Conservation (phyloP, 2,113 vertebrate species). For the Macquaria ambigua region DNA sequence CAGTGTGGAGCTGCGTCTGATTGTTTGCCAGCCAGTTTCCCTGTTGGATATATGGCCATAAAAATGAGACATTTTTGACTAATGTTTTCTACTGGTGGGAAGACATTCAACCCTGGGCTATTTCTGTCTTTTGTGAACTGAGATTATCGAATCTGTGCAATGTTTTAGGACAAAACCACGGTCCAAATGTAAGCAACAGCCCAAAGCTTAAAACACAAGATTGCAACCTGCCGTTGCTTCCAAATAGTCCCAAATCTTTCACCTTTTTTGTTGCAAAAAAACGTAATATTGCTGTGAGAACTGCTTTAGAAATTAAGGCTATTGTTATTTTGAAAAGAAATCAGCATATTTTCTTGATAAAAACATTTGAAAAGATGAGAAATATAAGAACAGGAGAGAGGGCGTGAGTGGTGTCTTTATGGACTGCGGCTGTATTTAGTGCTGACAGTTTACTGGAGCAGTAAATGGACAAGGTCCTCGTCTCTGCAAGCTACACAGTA, state of each 20-base stretch:
- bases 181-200: neutral
- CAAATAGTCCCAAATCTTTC: neutral
- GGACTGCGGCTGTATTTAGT: neutral
- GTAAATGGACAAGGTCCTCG: neutral
- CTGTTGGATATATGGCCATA: neutral
- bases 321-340: neutral
- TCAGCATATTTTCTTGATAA: neutral
- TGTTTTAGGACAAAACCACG: neutral
- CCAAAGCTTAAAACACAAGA: neutral
- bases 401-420: neutral
- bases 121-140: neutral
- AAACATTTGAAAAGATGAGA: neutral
- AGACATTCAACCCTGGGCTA: neutral
- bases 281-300: neutral
- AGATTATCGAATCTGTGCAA: neutral
- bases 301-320: neutral
- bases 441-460: constrained; percentile 17
- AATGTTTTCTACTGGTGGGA: neutral
- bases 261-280: neutral
- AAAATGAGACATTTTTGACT: neutral
- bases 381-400: neutral
- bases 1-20: neutral
- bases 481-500: neutral
- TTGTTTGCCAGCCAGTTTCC: neutral
- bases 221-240: neutral